These are phyloP conservation scores for Sula dactylatra DNA, from an alignment of 2,113 vertebrate species.

Conservation along the genomic window DNA sequence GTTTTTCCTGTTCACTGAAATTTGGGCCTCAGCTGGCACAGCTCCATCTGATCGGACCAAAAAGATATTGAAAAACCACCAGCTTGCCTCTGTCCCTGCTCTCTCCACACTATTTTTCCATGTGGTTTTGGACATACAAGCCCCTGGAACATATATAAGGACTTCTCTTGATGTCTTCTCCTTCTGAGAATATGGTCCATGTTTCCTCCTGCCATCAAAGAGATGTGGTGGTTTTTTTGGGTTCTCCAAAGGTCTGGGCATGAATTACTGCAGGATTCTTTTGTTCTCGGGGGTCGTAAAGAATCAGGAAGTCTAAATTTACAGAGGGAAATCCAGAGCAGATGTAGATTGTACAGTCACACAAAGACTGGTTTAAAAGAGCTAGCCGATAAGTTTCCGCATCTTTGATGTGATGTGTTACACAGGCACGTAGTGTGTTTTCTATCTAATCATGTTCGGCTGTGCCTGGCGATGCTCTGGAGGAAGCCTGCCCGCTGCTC, in stretches of 20 bases:
- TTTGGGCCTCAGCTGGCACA: not conserved
- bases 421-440: rapidly evolving
- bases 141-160: not conserved
- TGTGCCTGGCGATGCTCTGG: not conserved
- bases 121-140: not conserved
- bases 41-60: not conserved
- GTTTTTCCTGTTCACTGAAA: not conserved
- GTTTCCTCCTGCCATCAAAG: not conserved
- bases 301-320: not conserved
- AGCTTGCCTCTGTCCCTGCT: not conserved
- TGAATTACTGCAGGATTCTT: not conserved
- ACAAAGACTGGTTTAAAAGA: not conserved
- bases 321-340: not conserved
- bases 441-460: not conserved
- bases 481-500: not conserved
- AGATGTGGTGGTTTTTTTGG: not conserved
- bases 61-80: not conserved
- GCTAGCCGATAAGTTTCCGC: not conserved
- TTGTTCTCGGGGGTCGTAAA: not conserved
- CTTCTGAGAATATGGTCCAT: not conserved
- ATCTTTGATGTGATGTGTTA: not conserved
- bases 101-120: not conserved
- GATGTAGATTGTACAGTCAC: not conserved
- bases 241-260: not conserved
- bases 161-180: not conserved